Evolutionary conservation across 1,140 invertebrate species (phyloP), one percentile per base, ranked within the genome.

Genomic region (Heliconius nattereri): DNA sequence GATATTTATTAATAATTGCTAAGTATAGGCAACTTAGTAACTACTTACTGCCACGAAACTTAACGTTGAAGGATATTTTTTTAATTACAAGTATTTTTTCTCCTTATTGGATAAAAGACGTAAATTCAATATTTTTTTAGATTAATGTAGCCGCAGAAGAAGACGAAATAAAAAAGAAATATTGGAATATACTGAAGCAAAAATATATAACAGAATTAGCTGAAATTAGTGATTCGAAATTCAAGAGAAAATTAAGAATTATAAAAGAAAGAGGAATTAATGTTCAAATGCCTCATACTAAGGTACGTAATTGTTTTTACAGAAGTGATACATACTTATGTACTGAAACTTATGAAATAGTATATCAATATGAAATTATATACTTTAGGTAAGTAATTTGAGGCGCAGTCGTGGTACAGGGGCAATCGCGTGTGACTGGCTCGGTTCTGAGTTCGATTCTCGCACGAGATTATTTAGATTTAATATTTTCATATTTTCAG

Each of bases 101-200:
- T 16, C 5, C 40, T 45, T 45, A 45, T 16, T 45, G 40, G 16
- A 45, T 45, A 45, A 2, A 45, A 45, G 11, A 40, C 11, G 11
- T 40, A 40, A 40, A 40, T 5, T 40, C 11, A 3, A 20, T 20
- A 7, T 52, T 52, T 52, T 40, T 52, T 20, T 20, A 94, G 92
- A 83, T 93, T 11, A 73, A 85, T 16, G 90, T 94, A 76, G 89
- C 92, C 76, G 90, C 91, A 23, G 89, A 93, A 87, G 92, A 93
- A 84, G 91, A 94, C 52, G 91, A 92, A 87, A 91, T 92, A 32
- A 94, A 93, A 66, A 92, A 90, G 81, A 86, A 90, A 66, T 94
- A 94, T 82, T 94, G 92, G 92, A 87, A 86, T 72, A 89, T 91
- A 81, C 75, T 94, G 75, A 93, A 93, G 83, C 89, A 86, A 71